Percentiles rank a stretch among this genome's conserved stretches.
Conservation (phyloP, 2,888 invertebrate genomes). For the Harmothoe impar region DNA sequence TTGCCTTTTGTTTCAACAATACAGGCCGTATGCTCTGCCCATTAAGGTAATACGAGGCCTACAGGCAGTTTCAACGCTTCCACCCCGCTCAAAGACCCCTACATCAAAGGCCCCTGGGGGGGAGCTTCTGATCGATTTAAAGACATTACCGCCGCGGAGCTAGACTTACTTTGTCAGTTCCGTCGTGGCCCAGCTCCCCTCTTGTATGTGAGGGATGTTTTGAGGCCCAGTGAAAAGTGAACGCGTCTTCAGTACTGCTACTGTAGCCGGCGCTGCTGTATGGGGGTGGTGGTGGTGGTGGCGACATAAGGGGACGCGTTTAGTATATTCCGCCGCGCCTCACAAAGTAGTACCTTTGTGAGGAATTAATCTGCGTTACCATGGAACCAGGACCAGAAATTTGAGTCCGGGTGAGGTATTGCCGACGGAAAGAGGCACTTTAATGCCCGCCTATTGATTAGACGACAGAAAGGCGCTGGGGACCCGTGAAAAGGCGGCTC, state of each 20-base stretch:
- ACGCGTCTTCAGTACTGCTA: neutral
- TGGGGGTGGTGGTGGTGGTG: too few species aligned
- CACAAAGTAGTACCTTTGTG: slow-evolving; percentile 37
- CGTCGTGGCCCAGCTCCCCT: slow-evolving; percentile 9
- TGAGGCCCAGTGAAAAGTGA: slow-evolving; percentile 32
- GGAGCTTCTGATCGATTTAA: slow-evolving; percentile 41
- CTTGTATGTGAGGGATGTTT: neutral
- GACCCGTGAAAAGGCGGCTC: neutral
- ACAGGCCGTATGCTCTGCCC: slow-evolving; percentile 55
- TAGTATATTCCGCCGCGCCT: neutral
- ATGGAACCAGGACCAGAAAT: slow-evolving; percentile 9
- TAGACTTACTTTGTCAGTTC: slow-evolving; percentile 48
- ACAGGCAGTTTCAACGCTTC: slow-evolving; percentile 50
- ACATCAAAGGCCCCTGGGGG: slow-evolving; percentile 30
- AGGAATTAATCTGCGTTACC: slow-evolving; percentile 31
- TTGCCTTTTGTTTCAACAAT: slow-evolving; percentile 58
- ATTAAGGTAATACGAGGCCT: slow-evolving; percentile 57
- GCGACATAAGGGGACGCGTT: slow-evolving; percentile 8
- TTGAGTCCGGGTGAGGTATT: neutral
- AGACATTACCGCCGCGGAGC: slow-evolving; percentile 50
- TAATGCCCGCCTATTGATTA: neutral
- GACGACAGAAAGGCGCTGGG: neutral
- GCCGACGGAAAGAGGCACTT: neutral
- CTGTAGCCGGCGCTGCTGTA: neutral
- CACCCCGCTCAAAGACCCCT: slow-evolving; percentile 18